Evolutionary conservation across 2,113 vertebrate genomes (phyloP), one percentile per base, ranked within the genome.

Genomic region (Microcebus griseorufus): DNA sequence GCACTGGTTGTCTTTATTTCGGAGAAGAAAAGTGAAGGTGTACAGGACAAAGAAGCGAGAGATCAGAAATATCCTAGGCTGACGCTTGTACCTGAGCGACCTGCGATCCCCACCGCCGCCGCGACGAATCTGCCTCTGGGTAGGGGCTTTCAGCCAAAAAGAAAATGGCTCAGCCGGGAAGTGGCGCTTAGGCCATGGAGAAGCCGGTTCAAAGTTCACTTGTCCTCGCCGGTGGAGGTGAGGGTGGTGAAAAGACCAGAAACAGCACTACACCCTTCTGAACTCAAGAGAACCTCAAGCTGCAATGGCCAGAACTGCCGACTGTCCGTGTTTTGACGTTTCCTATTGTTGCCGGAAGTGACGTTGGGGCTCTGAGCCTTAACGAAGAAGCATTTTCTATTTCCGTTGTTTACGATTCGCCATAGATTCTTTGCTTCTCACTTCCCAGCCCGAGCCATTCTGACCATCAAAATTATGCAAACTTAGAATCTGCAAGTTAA

Each of bases 261-360:
- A 60, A 34, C n/a, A 53, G 72, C 51, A 2, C 37, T 2, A 62
- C 27, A 23, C 0, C 27, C 27, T 37, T 42, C 32, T 2, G 78
- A 85, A 64, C 20, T 64, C 83, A 14, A 9, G 58, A 37, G 29
- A 12, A 9, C 82, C 51, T 65, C 75, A 25, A 32, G 8, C 91
- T 55, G 81, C 80, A 9, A 87, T 42, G 55, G 75, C 80, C 76
- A 4, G 42, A 45, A 37, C 27, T 0, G 62, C 93, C 4, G 32
- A 22, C 96, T 5, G 27, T 22, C 37, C 5, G 64, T 16, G 60
- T 70, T 96, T 96, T 98, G 98, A 98, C 98, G 98, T 96, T 95
- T 4, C 94, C 97, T 98, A 98, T 98, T 98, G 97, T 98, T 98
- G 98, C 97, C 97, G 98, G 98, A 98, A 98, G 98, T 98, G 98